Conservation (phyloP, 2,888 invertebrate genomes). For the Cryptocephalus primarius region DNA sequence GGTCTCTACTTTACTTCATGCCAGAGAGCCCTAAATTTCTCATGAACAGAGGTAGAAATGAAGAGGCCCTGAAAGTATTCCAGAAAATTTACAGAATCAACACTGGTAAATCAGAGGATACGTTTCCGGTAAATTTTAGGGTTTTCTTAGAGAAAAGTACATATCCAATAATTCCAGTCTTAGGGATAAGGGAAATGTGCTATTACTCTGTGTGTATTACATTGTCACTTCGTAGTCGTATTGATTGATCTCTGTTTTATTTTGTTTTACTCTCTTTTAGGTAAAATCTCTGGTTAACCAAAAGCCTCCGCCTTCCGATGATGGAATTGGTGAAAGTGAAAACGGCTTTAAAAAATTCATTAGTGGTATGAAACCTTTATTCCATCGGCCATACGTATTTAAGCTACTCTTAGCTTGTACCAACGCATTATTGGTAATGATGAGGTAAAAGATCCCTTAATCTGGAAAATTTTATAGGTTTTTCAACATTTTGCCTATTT, state of each 20-base stretch:
- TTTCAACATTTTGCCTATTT: background rate
- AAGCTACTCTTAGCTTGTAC: background rate
- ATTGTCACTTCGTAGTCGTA: too few relatives aligned
- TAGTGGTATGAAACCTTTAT: background rate
- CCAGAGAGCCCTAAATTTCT: slow-evolving; percentile 74
- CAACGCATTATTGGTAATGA: background rate
- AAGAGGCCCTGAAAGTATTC: slow-evolving; percentile 53
- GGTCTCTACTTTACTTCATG: slow-evolving; percentile 45
- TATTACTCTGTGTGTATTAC: too few relatives aligned
- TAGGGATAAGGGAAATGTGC: too few relatives aligned
- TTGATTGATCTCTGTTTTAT: too few relatives aligned
- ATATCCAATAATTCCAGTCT: too few relatives aligned
- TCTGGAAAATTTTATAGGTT: background rate
- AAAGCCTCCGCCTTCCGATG: too few relatives aligned
- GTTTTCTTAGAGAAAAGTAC: too few relatives aligned
- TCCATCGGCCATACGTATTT: background rate
- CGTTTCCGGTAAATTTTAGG: background rate
- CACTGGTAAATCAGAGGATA: slow-evolving; percentile 24
- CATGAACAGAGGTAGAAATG: slow-evolving; percentile 54
- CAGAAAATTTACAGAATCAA: slow-evolving; percentile 53
- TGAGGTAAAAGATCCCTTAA: background rate
- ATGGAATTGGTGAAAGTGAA: too few relatives aligned
- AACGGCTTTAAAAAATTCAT: too few relatives aligned
- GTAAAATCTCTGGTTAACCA: too few relatives aligned
- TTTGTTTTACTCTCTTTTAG: too few relatives aligned